Conservation (phyloP, 2,113 vertebrate species). For the Hippocampus mohnikei region DNA sequence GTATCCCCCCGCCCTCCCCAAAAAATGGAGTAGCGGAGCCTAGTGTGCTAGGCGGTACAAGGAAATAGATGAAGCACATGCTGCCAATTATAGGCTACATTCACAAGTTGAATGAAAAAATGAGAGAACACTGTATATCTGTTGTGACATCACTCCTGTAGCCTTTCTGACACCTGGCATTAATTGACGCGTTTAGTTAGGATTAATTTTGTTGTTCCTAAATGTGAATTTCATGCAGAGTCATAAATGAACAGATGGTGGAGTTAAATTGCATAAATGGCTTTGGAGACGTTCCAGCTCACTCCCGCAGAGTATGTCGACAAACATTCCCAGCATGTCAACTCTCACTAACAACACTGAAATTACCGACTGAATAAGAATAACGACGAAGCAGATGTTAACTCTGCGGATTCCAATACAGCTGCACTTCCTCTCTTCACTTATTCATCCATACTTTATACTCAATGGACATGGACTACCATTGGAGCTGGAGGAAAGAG, state of each 20-base stretch:
- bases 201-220: slow-evolving; percentile 38
- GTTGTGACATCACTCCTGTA: neutral
- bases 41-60: too few relatives aligned
- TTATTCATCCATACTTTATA: neutral
- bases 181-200: neutral
- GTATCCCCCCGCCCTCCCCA: too few relatives aligned
- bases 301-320: slow-evolving; percentile 51
- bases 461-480: neutral
- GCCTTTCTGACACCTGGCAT: neutral
- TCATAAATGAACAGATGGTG: slow-evolving; percentile 62
- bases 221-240: slow-evolving; percentile 51
- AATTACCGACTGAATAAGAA: slow-evolving; percentile 19
- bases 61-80: too few relatives aligned
- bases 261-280: slow-evolving; percentile 51
- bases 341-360: slow-evolving; percentile 37
- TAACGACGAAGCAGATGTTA: slow-evolving; percentile 5
- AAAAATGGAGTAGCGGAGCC: too few relatives aligned
- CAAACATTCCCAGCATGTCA: slow-evolving; percentile 53
- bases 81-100: too few relatives aligned
- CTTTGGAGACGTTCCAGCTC: slow-evolving; percentile 56
- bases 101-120: too few relatives aligned
- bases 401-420: slow-evolving; percentile 1
- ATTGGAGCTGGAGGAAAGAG: neutral
- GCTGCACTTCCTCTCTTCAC: neutral
- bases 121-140: neutral